phyloP scores from a whole-genome alignment of 2,888 invertebrate species.

The Gibbula magus region DNA sequence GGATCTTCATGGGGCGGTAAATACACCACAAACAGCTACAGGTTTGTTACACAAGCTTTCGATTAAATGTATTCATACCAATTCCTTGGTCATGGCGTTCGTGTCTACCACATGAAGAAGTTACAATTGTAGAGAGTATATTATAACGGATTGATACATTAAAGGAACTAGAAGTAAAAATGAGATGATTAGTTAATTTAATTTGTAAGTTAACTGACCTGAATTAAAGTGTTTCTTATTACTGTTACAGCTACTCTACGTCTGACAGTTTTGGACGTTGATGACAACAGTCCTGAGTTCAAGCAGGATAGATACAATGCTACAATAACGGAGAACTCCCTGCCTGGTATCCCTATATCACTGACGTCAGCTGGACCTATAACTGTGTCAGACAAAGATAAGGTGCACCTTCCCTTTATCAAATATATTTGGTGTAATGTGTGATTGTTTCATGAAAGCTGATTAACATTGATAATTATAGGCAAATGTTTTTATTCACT shows the following conservation, averaged over 20 bases:
- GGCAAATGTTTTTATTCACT: too few species aligned
- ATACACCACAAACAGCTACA: slow-evolving; percentile 23
- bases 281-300: slow-evolving; percentile 8
- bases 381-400: slow-evolving; percentile 6
- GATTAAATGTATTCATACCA: too few species aligned
- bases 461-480: too few species aligned
- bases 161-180: too few species aligned
- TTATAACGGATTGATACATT: too few species aligned
- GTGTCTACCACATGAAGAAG: too few species aligned
- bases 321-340: not conserved
- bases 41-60: not conserved
- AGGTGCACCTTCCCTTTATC: not conserved
- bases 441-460: too few species aligned
- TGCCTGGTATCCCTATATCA: not conserved
- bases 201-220: not conserved
- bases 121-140: too few species aligned
- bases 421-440: too few species aligned
- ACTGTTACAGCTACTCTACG: not conserved
- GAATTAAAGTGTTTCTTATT: not conserved
- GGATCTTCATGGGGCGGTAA: slow-evolving; percentile 10
- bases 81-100: too few species aligned
- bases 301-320: not conserved
- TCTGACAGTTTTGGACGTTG: not conserved
- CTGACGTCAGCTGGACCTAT: not conserved
- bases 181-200: too few species aligned